phyloP scores from a whole-genome alignment of 2,888 invertebrate species.

The Ochropacha duplaris region DNA sequence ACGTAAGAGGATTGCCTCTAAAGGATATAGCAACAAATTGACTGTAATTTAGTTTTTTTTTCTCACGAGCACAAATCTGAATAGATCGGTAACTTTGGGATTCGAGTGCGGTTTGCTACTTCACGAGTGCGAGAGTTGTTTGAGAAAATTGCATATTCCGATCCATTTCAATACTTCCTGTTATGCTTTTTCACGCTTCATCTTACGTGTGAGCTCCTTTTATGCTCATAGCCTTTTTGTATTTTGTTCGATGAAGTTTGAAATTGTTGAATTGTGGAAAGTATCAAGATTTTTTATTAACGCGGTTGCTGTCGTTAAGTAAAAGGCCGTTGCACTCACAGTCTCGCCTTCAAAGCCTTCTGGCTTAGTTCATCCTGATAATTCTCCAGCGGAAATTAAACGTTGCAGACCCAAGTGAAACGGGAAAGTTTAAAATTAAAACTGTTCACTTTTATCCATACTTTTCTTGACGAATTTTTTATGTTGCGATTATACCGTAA shows the following conservation, averaged over 20 bases:
- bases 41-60: conserved; percentile 77
- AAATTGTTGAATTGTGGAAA: too few species aligned
- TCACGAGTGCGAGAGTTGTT: conserved; percentile 54
- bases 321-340: conserved; percentile 20
- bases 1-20: conserved; percentile 72
- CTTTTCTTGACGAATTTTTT: conserved; percentile 59
- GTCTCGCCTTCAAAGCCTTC: conserved; percentile 47
- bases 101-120: conserved; percentile 55
- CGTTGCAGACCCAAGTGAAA: conserved; percentile 60
- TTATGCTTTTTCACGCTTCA: conserved; percentile 42
- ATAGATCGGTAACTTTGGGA: conserved; percentile 45
- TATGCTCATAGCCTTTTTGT: conserved; percentile 1
- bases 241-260: too few species aligned
- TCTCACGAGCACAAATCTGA: conserved; percentile 72
- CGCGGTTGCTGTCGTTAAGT: conserved; percentile 1
- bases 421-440: conserved; percentile 73
- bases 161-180: conserved; percentile 52
- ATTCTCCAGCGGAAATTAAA: conserved; percentile 75
- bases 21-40: conserved; percentile 78
- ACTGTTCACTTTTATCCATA: conserved; percentile 59
- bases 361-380: conserved; percentile 65
- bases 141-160: conserved; percentile 71
- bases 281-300: not conserved
- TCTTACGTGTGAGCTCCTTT: conserved; percentile 32
- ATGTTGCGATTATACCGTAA: conserved; percentile 53